Evolutionary conservation across 2,888 invertebrate species (phyloP).

Genomic region (Pyrochroa serraticornis): DNA sequence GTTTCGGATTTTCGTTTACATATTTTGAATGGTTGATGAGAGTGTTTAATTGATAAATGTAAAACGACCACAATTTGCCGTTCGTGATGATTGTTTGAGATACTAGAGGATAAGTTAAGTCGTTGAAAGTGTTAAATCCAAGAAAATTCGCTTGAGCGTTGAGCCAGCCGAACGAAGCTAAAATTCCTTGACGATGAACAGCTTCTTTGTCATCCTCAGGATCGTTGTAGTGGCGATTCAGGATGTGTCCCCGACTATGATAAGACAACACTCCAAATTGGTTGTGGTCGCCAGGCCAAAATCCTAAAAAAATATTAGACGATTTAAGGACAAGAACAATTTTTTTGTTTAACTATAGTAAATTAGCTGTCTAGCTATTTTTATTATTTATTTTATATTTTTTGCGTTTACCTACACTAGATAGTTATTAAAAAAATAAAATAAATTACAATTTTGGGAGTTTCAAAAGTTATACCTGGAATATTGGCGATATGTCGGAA

Average conservation of each 20-base stretch:
- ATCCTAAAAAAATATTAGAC: conserved; percentile 62
- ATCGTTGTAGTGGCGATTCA: conserved; percentile 60
- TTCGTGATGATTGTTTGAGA: conserved; percentile 90
- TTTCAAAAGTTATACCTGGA: conserved; percentile 64
- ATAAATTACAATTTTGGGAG: too few relatives aligned
- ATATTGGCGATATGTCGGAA: conserved; percentile 73
- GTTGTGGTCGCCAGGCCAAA: conserved; percentile 81
- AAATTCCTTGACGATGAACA: conserved; percentile 75
- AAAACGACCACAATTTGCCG: conserved; percentile 85
- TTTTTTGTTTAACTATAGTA: too few relatives aligned
- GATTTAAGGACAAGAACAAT: background rate
- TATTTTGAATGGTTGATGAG: conserved; percentile 68
- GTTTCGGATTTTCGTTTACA: conserved; percentile 68
- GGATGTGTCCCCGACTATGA: conserved; percentile 69
- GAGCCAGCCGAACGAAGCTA: conserved; percentile 81
- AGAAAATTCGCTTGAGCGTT: conserved; percentile 79
- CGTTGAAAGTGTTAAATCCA: conserved; percentile 90
- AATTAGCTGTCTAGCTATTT: too few relatives aligned
- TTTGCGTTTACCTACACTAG: too few relatives aligned
- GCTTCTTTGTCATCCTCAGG: conserved; percentile 66
- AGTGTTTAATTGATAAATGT: conserved; percentile 92
- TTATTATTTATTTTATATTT: too few relatives aligned
- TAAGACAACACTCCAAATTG: conserved; percentile 81
- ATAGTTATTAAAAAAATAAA: too few relatives aligned
- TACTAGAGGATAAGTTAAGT: conserved; percentile 87